Evolutionary conservation across 2,113 vertebrate species (phyloP), one percentile per base, ranked within the genome.

Genomic region (Petaurus breviceps): DNA sequence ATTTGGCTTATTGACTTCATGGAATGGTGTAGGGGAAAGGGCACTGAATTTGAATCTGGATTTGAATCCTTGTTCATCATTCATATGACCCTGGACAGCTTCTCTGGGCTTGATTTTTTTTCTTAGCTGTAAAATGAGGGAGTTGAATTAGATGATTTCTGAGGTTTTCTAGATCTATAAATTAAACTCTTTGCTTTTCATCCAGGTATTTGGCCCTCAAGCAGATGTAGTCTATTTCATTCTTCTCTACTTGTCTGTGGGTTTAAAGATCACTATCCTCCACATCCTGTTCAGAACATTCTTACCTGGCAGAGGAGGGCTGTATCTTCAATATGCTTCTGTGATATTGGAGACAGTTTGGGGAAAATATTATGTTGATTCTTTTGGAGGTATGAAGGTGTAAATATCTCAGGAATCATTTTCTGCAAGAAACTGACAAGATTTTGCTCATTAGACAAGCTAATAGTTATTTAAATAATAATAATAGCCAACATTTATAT

Each of bases 401-500:
- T 37, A 68, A 61, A 12, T 12, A 5, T 8, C 54, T 55, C 25
- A 55, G 54, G 54, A 55, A 37, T 68, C 28, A 68, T 90, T 46
- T 97, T 61, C 96, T 98, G 97, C 97, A 97, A 97, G 95, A 98
- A 96, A 92, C 96, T 98, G 97, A 98, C 94, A 98, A 97, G 96
- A 96, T 97, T 97, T 96, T 92, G 93, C 96, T 96, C 96, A 97
- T 98, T 98, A 98, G 97, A 84, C 97, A 94, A 97, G 94, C 97
- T 97, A 95, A 96, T 96, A 96, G 98, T 98, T 98, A 95, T 97
- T 98, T 96, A 96, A 97, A 25, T 55, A 26, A 97, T 98, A 96
- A 94, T 97, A 68, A 68, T 68, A 5, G 11, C 2, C 11, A 68
- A 37, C 11, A 68, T 68, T 37, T 68, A 68, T 68, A 68, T 68